phyloP scores from a whole-genome alignment of 2,797 vertebrate species.

The Rhinella marina region DNA sequence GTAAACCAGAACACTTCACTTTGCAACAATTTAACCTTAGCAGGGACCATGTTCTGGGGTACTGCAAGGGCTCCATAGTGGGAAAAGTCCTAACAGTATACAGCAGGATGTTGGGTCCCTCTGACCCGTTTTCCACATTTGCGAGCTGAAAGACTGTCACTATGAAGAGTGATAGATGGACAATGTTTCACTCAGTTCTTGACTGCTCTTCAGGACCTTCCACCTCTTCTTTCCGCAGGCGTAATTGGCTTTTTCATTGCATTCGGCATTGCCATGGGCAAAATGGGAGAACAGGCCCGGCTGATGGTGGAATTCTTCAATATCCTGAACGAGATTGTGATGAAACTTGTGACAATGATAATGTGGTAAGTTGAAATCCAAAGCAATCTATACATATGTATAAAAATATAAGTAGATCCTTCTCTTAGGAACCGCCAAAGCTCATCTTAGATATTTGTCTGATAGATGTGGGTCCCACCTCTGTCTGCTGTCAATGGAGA shows the following conservation, averaged over 20 bases:
- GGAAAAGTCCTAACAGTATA: neutral
- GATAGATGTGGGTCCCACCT: no score
- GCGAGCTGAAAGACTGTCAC: neutral
- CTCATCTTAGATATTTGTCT: neutral
- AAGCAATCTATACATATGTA: neutral
- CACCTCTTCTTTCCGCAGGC: constrained; percentile 75
- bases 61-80: neutral
- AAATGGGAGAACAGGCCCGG: constrained; percentile 97
- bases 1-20: no score
- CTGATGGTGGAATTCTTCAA: constrained; percentile 99
- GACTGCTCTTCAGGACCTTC: constrained; percentile 47
- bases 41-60: no score
- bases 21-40: no score
- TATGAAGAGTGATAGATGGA: neutral
- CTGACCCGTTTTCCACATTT: neutral
- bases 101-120: neutral
- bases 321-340: constrained; percentile 98
- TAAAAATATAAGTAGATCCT: neutral
- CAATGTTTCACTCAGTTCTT: neutral
- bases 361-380: constrained; percentile 90
- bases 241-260: constrained; percentile 99
- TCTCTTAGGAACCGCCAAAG: neutral
- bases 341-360: constrained; percentile 98
- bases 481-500: no score
- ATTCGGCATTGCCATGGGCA: constrained; percentile 98